These are phyloP conservation scores for Dione vanillae DNA, from an alignment of 2,888 invertebrate genomes.

Conservation along the genomic window DNA sequence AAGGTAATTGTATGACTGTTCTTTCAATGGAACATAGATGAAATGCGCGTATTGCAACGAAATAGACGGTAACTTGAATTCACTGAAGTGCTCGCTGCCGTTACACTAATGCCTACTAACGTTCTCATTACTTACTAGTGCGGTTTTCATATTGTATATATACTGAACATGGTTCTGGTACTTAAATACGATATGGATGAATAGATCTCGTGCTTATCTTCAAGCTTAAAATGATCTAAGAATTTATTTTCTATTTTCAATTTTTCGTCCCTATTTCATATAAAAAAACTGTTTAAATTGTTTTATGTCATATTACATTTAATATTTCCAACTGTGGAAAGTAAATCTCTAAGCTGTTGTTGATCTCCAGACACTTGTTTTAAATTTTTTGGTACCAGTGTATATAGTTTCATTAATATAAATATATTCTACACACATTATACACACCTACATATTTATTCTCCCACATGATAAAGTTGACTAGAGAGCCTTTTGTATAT, in stretches of 20 bases:
- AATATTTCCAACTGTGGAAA: neutral
- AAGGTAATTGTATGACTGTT: neutral
- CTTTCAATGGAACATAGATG: neutral
- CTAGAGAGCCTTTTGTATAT: too few relatives aligned
- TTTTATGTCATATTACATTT: neutral
- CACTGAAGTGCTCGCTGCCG: conserved; percentile 1
- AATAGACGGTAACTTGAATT: neutral
- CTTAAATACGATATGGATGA: conserved; percentile 10
- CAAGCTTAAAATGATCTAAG: neutral
- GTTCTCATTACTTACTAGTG: conserved; percentile 22
- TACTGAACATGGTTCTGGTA: conserved; percentile 9
- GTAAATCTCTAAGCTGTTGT: neutral
- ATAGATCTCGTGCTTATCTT: neutral
- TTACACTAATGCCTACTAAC: conserved; percentile 13
- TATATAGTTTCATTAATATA: too few relatives aligned
- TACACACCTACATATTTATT: too few relatives aligned
- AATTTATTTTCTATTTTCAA: neutral
- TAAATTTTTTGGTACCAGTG: too few relatives aligned
- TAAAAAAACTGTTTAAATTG: neutral
- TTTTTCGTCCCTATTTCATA: neutral
- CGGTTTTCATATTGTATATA: conserved; percentile 9
- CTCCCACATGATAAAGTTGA: too few relatives aligned
- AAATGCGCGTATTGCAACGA: conserved; percentile 13
- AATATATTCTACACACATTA: too few relatives aligned
- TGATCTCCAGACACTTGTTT: too few relatives aligned